Base-by-base conservation (phyloP, 2,888 invertebrate genomes). In the Linnaemya tessellans region DNA sequence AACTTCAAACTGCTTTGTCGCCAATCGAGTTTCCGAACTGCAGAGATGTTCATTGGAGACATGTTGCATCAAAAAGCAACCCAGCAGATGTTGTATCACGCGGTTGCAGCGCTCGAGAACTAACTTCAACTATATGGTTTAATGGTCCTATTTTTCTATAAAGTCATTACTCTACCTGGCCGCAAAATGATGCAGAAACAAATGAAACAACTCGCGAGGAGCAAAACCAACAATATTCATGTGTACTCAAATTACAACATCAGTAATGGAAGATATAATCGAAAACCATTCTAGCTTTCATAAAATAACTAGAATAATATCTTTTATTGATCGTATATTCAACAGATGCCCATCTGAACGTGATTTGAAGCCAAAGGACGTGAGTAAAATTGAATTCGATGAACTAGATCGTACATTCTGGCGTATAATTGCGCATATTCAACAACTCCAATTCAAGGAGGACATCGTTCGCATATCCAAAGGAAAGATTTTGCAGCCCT, bases 71-170 rank as follows among this genome's bases (percentile, higher is more conserved):
- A 46, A 46, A 13, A 15, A 1, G 1, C 15, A 15, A 15, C n/a
- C 46, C 15, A 2, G 46, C n/a, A 4, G 46, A 15, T 5, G 15
- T n/a, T 1, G 46, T 46, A 5, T n/a, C 15, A n/a, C 46, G n/a
- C n/a, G n/a, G n/a, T n/a, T n/a, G n/a, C n/a, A n/a, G n/a, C n/a
- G n/a, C n/a, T n/a, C n/a, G n/a, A n/a, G n/a, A n/a, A n/a, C n/a
- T n/a, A n/a, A n/a, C n/a, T 2, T 65, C 62, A 15, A 81, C 79
- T 13, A 65, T 86, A 8, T 81, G 83, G 84, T 86, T 75, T 54
- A 38, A 20, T 25, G 86, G 84, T n/a, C 84, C 81, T 18, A 11
- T 22, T 13, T 84, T 71, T 77, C 58, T 82, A 11, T 1, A 25
- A 51, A n/a, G 54, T 35, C 13, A 71, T 43, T 10, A 15, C 0